phyloP scores from a whole-genome alignment of 2,113 vertebrate genomes.

The Felis chaus region DNA sequence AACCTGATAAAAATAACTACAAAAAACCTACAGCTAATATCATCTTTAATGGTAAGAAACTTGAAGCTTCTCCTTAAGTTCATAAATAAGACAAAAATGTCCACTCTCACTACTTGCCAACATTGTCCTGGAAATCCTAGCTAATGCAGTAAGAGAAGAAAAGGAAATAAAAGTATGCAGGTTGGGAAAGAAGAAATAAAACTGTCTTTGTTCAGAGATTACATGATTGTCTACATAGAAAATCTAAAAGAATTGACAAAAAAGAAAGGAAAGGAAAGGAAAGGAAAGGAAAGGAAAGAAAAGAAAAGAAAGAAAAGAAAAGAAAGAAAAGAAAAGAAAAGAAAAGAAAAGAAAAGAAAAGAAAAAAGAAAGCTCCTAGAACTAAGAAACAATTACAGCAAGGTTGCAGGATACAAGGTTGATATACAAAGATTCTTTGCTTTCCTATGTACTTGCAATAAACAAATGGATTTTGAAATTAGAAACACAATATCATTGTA shows the following conservation, averaged over 20 bases:
- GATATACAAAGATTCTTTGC: not conserved
- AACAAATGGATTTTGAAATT: not conserved
- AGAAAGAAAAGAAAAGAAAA: not conserved
- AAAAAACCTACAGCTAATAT: not conserved
- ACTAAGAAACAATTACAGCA: not conserved
- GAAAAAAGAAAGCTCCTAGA: not conserved
- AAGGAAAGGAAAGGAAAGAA: accelerated
- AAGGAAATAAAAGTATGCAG: not conserved
- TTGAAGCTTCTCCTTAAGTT: not conserved
- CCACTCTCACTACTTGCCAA: not conserved
- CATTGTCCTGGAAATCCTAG: not conserved
- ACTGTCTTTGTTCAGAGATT: not conserved
- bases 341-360: not conserved
- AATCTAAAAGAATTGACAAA: not conserved
- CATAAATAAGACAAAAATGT: not conserved
- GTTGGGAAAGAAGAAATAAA: not conserved
- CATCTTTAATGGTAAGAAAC: not conserved
- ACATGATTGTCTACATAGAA: not conserved
- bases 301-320: not conserved
- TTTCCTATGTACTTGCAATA: not conserved
- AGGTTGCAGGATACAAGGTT: not conserved
- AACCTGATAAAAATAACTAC: not conserved
- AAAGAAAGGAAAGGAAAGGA: not conserved
- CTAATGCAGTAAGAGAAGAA: not conserved
- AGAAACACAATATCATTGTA: not conserved